Conservation (phyloP, 2,113 vertebrate species). For the Pteropus alecto region DNA sequence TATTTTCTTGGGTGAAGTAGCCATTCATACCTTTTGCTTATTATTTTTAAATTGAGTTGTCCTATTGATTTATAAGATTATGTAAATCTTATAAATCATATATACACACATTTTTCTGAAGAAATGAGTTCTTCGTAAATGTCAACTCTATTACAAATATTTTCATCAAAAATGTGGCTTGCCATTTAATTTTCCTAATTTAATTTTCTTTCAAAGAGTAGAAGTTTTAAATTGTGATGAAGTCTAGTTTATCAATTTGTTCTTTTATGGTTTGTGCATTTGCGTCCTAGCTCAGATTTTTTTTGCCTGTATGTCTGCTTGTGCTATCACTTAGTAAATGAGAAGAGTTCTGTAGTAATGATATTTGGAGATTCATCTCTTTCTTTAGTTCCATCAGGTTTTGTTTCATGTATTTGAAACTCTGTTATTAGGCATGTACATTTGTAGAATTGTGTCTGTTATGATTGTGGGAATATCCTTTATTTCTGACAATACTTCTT, state of each 20-base stretch:
- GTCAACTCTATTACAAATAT: not conserved
- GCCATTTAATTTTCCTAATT: not conserved
- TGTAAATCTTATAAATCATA: not conserved
- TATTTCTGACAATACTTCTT: not conserved
- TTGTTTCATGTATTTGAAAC: not conserved
- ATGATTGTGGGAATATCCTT: not conserved
- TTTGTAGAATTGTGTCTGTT: not conserved
- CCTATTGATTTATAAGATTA: not conserved
- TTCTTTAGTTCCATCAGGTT: not conserved
- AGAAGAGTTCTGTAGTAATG: not conserved
- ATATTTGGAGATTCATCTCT: not conserved
- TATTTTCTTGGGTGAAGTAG: not conserved
- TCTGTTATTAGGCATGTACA: not conserved
- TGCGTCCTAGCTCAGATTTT: not conserved
- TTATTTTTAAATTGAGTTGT: not conserved
- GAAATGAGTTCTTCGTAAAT: not conserved
- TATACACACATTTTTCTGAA: not conserved
- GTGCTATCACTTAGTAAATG: not conserved
- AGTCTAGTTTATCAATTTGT: not conserved
- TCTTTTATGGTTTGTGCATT: not conserved
- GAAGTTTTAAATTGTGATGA: not conserved
- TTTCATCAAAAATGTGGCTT: not conserved
- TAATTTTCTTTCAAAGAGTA: not conserved
- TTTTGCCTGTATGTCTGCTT: not conserved
- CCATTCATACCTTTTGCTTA: not conserved